Evolutionary conservation across 2,888 invertebrate species (phyloP).

Genomic region (Neoitamus cyanurus): DNA sequence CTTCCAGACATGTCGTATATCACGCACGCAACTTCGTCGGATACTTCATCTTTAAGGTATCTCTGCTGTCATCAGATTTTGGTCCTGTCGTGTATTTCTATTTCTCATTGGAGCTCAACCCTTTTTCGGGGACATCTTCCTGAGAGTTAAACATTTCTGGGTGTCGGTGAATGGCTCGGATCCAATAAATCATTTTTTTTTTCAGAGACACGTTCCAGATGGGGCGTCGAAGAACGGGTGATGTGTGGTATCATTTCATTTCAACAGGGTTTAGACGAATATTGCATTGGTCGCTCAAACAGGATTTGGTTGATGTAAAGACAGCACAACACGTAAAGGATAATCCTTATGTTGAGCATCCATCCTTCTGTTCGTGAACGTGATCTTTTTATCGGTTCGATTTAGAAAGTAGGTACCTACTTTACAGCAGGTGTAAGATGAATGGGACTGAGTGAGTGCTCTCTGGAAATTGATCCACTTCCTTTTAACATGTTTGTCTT

Average conservation of each 20-base stretch:
- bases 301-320: not conserved
- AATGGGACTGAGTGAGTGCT: not conserved
- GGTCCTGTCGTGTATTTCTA: not conserved
- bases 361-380: not conserved
- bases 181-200: constrained; percentile 11
- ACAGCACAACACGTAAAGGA: not conserved
- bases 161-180: not conserved
- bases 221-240: not conserved
- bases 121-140: not conserved
- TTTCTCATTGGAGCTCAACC: not conserved
- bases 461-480: not conserved
- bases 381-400: constrained; percentile 17
- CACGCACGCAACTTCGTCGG: not conserved
- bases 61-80: not conserved
- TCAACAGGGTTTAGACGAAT: not conserved
- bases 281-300: constrained; percentile 11
- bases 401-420: not conserved
- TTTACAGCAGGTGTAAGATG: not conserved
- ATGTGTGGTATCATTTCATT: not conserved
- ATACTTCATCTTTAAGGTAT: not conserved
- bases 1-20: not conserved
- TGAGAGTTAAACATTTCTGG: not conserved
- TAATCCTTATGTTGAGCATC: not conserved
- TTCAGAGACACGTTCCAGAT: not conserved
- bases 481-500: not conserved